Conservation (phyloP, 2,888 invertebrate genomes). For the Lysandra coridon region DNA sequence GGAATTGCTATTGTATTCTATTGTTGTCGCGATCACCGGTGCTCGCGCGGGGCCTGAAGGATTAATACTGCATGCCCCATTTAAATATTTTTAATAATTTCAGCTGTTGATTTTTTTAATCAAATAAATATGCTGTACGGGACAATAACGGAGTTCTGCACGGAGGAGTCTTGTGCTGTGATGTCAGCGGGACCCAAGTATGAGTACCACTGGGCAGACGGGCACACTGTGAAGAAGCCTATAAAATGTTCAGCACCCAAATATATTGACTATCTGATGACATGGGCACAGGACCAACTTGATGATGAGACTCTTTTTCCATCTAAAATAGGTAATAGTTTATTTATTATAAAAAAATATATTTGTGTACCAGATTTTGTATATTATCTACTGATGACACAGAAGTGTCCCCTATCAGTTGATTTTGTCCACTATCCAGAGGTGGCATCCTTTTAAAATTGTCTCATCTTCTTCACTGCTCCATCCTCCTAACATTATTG, state of each 20-base stretch:
- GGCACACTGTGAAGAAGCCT: conserved; percentile 98
- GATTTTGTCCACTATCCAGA: no score
- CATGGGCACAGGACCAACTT: conserved; percentile 99
- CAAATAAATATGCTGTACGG: conserved; percentile 99
- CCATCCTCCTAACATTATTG: no score
- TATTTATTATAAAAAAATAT: not conserved
- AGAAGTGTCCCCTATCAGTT: no score
- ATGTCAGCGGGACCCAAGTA: conserved; percentile 99
- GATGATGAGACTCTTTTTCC: conserved; percentile 99
- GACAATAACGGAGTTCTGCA: conserved; percentile 99
- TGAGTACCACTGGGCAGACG: conserved; percentile 99
- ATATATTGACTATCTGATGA: conserved; percentile 99
- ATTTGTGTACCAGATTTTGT: no score
- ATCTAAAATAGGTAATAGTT: conserved; percentile 89
- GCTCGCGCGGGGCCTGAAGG: no score
- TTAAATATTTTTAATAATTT: conserved; percentile 47
- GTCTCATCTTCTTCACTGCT: no score
- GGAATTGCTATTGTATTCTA: no score
- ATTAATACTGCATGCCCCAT: not conserved
- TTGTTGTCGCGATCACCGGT: no score
- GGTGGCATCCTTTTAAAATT: no score
- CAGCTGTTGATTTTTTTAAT: conserved; percentile 99
- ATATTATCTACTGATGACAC: no score
- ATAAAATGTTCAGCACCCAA: conserved; percentile 99
- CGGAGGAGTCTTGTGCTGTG: conserved; percentile 97